A percentile compares a stretch with the other conserved stretches of the same genome.
Conservation (phyloP, 2,888 invertebrate genomes). For the Morinoia aosen region DNA sequence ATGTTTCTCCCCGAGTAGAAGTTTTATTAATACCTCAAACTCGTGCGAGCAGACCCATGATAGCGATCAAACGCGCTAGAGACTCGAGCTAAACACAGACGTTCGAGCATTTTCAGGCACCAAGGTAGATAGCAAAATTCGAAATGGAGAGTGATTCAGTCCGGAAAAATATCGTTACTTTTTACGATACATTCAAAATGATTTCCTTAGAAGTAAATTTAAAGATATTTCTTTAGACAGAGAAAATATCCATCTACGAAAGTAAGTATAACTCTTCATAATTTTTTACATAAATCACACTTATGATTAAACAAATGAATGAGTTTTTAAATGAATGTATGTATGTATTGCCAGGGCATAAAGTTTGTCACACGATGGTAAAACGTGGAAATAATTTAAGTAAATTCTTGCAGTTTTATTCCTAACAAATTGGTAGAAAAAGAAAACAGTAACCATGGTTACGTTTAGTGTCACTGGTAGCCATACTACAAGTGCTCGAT, state of each 20-base stretch:
- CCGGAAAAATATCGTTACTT: background rate
- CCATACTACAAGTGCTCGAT: too few relatives aligned
- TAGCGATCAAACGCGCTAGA: background rate
- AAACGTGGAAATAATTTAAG: too few relatives aligned
- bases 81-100: background rate
- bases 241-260: background rate
- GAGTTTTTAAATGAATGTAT: background rate
- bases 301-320: background rate
- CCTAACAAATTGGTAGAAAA: too few relatives aligned
- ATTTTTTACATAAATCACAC: background rate
- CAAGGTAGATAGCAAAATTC: background rate
- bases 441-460: too few relatives aligned
- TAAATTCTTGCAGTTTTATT: too few relatives aligned
- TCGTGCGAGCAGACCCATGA: background rate
- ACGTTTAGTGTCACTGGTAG: too few relatives aligned
- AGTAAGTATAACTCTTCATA: background rate
- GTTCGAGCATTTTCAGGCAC: background rate
- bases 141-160: background rate
- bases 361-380: too few relatives aligned
- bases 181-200: background rate
- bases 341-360: background rate
- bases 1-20: background rate
- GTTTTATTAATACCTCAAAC: background rate
- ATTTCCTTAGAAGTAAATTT: background rate
- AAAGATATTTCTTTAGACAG: too few relatives aligned